Evolutionary conservation across 2,113 vertebrate genomes (phyloP).

Genomic region (Limnothrissa miodon): DNA sequence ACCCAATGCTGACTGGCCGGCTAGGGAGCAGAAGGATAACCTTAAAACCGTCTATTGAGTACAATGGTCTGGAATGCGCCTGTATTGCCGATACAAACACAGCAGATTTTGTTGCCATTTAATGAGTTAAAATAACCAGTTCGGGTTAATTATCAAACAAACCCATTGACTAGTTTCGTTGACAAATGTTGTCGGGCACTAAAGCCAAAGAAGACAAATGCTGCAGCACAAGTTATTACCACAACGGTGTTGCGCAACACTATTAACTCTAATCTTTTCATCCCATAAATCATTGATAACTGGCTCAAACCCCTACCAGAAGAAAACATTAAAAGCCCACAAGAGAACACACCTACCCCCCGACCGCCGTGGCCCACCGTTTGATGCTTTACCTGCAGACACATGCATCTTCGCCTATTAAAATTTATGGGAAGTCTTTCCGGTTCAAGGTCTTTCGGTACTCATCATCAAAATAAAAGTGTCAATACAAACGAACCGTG

Average conservation of each 20-base stretch:
- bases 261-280: background rate
- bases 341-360: background rate
- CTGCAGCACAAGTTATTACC: background rate
- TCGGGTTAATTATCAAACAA: background rate
- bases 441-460: background rate
- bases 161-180: background rate
- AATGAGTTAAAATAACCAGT: background rate
- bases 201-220: background rate
- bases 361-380: background rate
- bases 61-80: background rate
- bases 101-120: background rate
- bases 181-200: background rate
- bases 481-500: background rate
- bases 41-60: background rate
- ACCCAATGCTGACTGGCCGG: background rate
- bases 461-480: background rate
- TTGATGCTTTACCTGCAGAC: slow-evolving; percentile 11
- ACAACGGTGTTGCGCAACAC: background rate
- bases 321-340: background rate
- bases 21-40: background rate
- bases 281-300: background rate
- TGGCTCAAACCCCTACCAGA: too few relatives aligned
- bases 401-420: background rate
- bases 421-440: background rate
- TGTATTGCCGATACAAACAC: background rate